Conservation (phyloP, 2,113 vertebrate genomes). For the Lamprotornis superbus region DNA sequence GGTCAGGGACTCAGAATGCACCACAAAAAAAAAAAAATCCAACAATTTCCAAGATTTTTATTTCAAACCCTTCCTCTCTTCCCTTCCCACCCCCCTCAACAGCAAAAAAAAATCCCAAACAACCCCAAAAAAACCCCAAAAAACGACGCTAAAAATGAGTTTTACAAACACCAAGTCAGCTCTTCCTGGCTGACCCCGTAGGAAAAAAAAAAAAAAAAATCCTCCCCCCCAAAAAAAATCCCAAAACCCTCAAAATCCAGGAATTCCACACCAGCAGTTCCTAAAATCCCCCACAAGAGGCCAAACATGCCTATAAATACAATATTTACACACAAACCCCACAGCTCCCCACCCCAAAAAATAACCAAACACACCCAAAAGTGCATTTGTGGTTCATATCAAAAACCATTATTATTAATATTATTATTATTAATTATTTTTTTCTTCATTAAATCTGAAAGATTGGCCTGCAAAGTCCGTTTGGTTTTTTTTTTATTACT, state of each 20-base stretch:
- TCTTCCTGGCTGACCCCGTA: background rate
- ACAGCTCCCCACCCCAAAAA: background rate
- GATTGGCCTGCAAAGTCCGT: no score
- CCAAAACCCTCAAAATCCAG: background rate
- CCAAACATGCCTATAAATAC: background rate
- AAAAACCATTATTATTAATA: no score
- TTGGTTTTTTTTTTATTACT: no score
- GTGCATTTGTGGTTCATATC: no score
- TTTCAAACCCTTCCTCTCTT: background rate
- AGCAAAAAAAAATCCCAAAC: background rate
- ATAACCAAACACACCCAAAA: background rate
- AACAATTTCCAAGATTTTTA: background rate
- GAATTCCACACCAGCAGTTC: background rate
- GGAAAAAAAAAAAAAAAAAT: background rate
- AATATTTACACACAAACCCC: background rate
- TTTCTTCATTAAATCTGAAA: no score
- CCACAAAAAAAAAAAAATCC: background rate
- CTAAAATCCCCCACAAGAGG: background rate
- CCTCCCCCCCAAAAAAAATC: no score
- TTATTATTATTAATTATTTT: no score
- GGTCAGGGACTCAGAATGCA: no score
- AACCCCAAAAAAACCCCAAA: background rate
- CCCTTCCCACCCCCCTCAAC: background rate
- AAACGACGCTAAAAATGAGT: background rate
- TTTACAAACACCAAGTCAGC: background rate